These are phyloP conservation scores for Micrasema longulum DNA, from an alignment of 1,140 invertebrate genomes.

Conservation along the genomic window DNA sequence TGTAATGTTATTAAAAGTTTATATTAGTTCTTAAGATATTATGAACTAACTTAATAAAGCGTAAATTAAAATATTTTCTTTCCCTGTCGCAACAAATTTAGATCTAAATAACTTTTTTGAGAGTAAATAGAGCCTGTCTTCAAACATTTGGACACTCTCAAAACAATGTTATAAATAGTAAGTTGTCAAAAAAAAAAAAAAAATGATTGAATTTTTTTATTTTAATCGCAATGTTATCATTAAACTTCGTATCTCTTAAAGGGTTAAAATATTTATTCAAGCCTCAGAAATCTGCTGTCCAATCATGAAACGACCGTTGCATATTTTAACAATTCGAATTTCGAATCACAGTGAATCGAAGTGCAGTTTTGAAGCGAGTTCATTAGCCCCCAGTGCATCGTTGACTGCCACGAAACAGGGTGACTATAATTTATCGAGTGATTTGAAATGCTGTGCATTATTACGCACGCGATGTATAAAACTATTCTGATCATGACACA, in stretches of 20 bases:
- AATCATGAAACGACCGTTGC: slow-evolving; percentile 22
- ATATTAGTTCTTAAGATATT: too few relatives aligned
- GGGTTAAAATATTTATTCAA: slow-evolving; percentile 21
- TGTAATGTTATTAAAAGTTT: too few relatives aligned
- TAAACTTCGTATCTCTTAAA: neutral
- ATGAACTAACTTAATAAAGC: too few relatives aligned
- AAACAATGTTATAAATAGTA: too few relatives aligned
- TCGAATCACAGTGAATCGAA: slow-evolving; percentile 34
- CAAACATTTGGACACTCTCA: too few relatives aligned
- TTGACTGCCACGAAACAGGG: slow-evolving; percentile 16
- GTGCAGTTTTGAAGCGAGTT: slow-evolving; percentile 41
- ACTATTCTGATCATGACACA: too few relatives aligned
- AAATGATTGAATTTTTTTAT: too few relatives aligned
- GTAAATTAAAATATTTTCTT: too few relatives aligned
- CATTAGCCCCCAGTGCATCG: slow-evolving; percentile 37
- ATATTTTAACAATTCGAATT: slow-evolving; percentile 31
- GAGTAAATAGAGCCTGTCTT: too few relatives aligned
- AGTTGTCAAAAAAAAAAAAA: too few relatives aligned
- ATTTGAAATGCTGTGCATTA: slow-evolving; percentile 13
- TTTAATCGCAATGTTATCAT: neutral
- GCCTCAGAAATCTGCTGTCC: slow-evolving; percentile 21
- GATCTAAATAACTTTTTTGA: too few relatives aligned
- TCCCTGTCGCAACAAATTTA: too few relatives aligned
- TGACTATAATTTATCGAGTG: slow-evolving; percentile 15
- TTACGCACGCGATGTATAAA: neutral